A percentile compares a stretch with the other conserved stretches of the same genome.
Evolutionary conservation across 2,888 invertebrate genomes (phyloP).

Genomic region (Crematogaster levior): DNA sequence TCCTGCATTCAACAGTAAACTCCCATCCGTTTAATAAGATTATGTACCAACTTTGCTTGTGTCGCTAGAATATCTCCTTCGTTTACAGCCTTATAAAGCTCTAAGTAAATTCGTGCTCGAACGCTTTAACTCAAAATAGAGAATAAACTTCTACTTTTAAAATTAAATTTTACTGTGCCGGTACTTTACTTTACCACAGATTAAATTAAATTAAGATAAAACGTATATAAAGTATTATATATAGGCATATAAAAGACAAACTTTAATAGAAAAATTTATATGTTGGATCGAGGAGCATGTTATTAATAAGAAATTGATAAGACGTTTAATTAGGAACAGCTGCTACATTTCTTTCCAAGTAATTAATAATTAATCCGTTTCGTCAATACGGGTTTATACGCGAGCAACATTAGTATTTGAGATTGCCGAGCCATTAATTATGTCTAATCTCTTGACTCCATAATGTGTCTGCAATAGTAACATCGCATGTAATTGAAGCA

Average conservation of each 20-base stretch:
- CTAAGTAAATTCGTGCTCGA: slow-evolving; percentile 32
- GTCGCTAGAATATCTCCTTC: slow-evolving; percentile 30
- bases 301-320: no score
- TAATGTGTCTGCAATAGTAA: slow-evolving; percentile 13
- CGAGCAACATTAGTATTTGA: background rate
- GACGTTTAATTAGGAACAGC: slow-evolving; percentile 8
- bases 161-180: background rate
- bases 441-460: slow-evolving; percentile 10
- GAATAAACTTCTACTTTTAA: slow-evolving; percentile 12
- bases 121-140: background rate
- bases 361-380: slow-evolving; percentile 30
- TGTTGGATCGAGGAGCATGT: no score
- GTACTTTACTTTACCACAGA: slow-evolving; percentile 3
- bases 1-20: slow-evolving; percentile 37
- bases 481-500: background rate
- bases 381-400: background rate
- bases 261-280: background rate
- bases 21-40: slow-evolving; percentile 49
- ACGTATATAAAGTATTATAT: background rate
- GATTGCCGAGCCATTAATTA: background rate
- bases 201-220: slow-evolving; percentile 20
- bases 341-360: background rate
- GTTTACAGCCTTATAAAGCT: slow-evolving; percentile 43
- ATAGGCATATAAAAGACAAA: background rate
- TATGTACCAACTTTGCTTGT: slow-evolving; percentile 29